These are phyloP conservation scores for Cosmia trapezina DNA, from an alignment of 2,888 invertebrate species.

Conservation along the genomic window DNA sequence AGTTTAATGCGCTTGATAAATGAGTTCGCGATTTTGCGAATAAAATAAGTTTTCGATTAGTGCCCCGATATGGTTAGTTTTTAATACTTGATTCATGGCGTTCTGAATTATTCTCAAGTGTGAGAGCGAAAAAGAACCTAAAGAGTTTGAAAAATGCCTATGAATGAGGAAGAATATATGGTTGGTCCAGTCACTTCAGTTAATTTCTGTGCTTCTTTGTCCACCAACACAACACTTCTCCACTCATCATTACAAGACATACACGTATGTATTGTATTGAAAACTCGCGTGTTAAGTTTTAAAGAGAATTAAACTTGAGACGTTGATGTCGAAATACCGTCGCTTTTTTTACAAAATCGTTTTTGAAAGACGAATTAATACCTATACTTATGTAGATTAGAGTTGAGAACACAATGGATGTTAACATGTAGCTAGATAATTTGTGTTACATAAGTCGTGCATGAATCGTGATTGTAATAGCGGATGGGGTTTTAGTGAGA, in stretches of 20 bases:
- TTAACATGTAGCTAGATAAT: conserved; percentile 87
- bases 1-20: conserved; percentile 51
- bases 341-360: conserved; percentile 85
- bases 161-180: neutral
- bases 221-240: conserved; percentile 62
- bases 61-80: conserved; percentile 39
- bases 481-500: conserved; percentile 78
- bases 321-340: conserved; percentile 81
- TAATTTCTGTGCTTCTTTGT: neutral
- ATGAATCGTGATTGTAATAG: conserved; percentile 85
- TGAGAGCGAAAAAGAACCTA: neutral
- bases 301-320: conserved; percentile 71
- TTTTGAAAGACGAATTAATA: conserved; percentile 89
- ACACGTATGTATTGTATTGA: conserved; percentile 82
- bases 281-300: conserved; percentile 73
- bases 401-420: conserved; percentile 84
- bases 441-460: conserved; percentile 86
- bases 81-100: conserved; percentile 1
- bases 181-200: neutral
- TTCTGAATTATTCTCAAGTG: conserved; percentile 1
- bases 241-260: conserved; percentile 64
- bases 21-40: conserved; percentile 49
- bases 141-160: neutral
- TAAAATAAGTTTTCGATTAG: conserved; percentile 37
- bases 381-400: conserved; percentile 90